Conservation (phyloP, 2,888 invertebrate genomes). For the Stramonita haemastoma region DNA sequence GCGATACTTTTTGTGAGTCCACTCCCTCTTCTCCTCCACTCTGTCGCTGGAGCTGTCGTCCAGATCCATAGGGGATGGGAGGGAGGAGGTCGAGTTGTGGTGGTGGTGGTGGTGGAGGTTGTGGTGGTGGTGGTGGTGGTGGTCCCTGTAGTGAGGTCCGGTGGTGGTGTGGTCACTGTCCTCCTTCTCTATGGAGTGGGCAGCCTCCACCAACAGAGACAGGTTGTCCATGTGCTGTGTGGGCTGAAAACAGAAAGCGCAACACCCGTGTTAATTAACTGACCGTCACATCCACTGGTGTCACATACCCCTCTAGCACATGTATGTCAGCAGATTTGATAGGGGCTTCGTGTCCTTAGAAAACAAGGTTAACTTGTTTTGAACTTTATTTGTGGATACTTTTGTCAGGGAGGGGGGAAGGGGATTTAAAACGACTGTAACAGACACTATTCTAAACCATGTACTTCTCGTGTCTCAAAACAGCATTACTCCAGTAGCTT, state of each 20-base stretch:
- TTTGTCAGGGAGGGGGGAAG: too few relatives aligned
- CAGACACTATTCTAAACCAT: too few relatives aligned
- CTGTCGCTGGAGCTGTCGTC: conserved; percentile 32
- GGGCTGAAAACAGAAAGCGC: background rate
- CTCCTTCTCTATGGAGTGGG: conserved; percentile 28
- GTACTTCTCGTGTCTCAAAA: too few relatives aligned
- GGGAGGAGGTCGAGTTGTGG: background rate
- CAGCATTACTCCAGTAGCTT: too few relatives aligned
- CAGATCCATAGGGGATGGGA: conserved; percentile 19
- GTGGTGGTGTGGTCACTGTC: background rate
- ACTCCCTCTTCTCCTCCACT: background rate
- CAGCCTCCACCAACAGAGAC: conserved; percentile 34
- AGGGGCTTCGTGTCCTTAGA: too few relatives aligned
- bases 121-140: background rate
- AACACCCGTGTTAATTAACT: background rate
- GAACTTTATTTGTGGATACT: too few relatives aligned
- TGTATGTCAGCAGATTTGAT: too few relatives aligned
- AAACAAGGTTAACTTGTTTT: too few relatives aligned
- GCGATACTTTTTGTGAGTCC: conserved; percentile 46
- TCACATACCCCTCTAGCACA: too few relatives aligned
- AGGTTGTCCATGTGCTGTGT: conserved; percentile 32
- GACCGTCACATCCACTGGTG: too few relatives aligned
- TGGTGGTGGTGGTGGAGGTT: background rate
- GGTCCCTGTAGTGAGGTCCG: background rate
- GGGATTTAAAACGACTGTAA: too few relatives aligned